Conservation (phyloP, 2,797 vertebrate species). For the Alcedo quadribrachys region DNA sequence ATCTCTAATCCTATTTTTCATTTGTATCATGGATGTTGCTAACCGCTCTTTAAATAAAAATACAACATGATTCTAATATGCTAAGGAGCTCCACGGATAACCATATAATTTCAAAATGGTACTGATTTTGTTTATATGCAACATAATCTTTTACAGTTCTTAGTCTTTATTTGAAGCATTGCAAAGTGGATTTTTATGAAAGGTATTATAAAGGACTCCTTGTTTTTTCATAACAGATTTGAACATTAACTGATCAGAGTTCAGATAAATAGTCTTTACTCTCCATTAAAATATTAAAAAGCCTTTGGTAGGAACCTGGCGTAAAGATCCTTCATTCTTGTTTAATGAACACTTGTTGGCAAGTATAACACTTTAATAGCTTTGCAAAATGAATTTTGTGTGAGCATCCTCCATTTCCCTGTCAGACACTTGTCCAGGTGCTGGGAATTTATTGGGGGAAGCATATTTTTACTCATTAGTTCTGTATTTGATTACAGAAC, state of each 20-base stretch:
- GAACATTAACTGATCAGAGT: constrained; percentile 86
- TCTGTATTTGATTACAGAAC: constrained; percentile 87
- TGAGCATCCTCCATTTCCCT: constrained; percentile 82
- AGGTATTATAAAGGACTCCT: constrained; percentile 84
- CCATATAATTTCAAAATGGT: constrained; percentile 80
- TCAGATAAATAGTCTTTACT: constrained; percentile 87
- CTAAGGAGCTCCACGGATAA: constrained; percentile 73
- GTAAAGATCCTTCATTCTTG: constrained; percentile 84
- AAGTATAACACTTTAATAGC: constrained; percentile 86
- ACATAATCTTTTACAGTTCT: constrained; percentile 84
- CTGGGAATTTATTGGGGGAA: constrained; percentile 84
- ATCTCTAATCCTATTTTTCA: constrained; percentile 75
- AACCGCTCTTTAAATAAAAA: constrained; percentile 80
- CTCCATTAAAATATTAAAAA: constrained; percentile 88
- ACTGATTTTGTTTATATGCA: constrained; percentile 84
- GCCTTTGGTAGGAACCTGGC: constrained; percentile 82
- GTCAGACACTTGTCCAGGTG: constrained; percentile 86
- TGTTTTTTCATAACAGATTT: constrained; percentile 85
- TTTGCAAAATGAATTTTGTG: constrained; percentile 83
- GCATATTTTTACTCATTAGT: constrained; percentile 89
- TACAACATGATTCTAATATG: constrained; percentile 75
- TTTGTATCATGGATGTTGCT: constrained; percentile 75
- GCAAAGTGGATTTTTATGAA: constrained; percentile 87
- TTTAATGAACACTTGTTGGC: constrained; percentile 87
- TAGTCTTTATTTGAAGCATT: constrained; percentile 84